phyloP scores from a whole-genome alignment of 2,797 vertebrate species.

The Diglossa cyanea region DNA sequence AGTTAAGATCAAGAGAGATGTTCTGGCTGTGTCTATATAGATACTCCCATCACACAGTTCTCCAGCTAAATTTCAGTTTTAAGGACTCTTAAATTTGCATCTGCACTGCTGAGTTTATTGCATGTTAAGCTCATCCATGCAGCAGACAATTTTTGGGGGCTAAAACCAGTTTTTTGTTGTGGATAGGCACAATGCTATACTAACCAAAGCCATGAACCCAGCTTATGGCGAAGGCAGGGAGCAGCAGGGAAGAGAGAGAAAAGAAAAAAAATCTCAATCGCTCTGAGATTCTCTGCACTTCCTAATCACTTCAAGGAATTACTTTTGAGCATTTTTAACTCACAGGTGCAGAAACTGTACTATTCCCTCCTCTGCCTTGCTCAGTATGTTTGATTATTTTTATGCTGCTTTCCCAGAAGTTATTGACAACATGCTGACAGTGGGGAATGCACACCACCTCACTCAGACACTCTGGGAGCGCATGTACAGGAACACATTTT shows the following conservation, averaged over 20 bases:
- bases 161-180: not conserved
- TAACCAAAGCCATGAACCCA: not conserved
- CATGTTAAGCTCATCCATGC: not conserved
- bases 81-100: not conserved
- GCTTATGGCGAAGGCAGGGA: not conserved
- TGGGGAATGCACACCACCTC: not conserved
- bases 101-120: not conserved
- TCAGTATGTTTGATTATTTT: slow-evolving; percentile 3
- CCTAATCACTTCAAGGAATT: not conserved
- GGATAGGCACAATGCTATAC: not conserved
- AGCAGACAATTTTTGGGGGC: not conserved
- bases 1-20: not conserved
- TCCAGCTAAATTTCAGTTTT: not conserved
- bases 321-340: not conserved
- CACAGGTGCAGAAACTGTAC: not conserved
- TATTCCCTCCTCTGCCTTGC: not conserved
- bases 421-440: not conserved
- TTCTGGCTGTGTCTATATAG: not conserved
- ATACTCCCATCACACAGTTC: not conserved
- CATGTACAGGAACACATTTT: not conserved
- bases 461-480: not conserved
- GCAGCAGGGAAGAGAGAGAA: rapidly evolving
- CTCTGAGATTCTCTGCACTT: not conserved
- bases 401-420: not conserved
- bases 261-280: not conserved